Base-by-base conservation (phyloP, 2,113 vertebrate species). In the Girardinichthys multiradiatus region DNA sequence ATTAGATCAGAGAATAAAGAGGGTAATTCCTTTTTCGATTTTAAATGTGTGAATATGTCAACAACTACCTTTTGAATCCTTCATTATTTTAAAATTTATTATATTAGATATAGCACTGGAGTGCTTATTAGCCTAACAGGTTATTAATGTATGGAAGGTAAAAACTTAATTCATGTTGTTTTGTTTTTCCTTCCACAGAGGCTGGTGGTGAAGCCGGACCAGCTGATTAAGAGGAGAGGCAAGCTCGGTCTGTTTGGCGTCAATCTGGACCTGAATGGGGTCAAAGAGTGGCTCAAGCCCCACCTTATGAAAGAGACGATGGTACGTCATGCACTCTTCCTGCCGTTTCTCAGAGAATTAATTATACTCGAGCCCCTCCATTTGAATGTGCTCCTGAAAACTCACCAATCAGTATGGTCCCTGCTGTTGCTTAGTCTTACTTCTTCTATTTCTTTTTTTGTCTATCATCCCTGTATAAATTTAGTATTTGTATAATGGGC, bases 121-220 rank as follows among this genome's bases (percentile, higher is more conserved):
- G 42, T 17, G 14, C 5, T 14, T 5, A 19, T 45, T 45, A 19
- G 17, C 19, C 42, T 17, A 5, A 45, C 42, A n/a, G n/a, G n/a
- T n/a, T 45, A 45, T 54, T 21, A n/a, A 9, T n/a, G 9, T 54
- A 24, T 54, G 2, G 8, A 21, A 21, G 19, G 21, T 24, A 8
- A 21, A 4, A 24, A 0, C 48, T 54, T 8, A 21, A n/a, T 45
- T 19, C 42, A 10, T 10, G 24, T 7, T 24, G 42, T 30, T 26
- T 57, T 4, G 1, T 73, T 72, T n/a, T 57, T 29, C 48, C 21
- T 39, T 63, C 64, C 67, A 21, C 73, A 99, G 98, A 94, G 90
- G 73, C 88, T 99, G 67, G 97, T 99, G 76, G 97, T 99, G 91
- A 99, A 99, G 85, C 98, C 97, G 2, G 98, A 99, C 77, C 98